Evolutionary conservation across 2,888 invertebrate genomes (phyloP).

Genomic region (Muschampia plurimacula): DNA sequence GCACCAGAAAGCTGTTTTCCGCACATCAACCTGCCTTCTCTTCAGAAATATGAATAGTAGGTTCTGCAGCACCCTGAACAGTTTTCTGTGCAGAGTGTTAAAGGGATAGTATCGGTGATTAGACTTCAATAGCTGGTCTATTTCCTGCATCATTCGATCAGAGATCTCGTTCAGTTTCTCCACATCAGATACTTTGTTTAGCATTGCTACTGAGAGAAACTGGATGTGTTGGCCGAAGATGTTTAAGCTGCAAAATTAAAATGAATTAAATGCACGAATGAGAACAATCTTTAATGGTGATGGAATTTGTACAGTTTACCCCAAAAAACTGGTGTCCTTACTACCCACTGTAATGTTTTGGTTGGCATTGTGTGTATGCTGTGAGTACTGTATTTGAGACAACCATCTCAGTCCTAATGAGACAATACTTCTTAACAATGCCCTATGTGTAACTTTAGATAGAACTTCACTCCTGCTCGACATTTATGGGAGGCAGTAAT

Average conservation of each 20-base stretch:
- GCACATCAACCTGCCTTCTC: slow-evolving; percentile 49
- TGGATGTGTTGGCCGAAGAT: slow-evolving; percentile 70
- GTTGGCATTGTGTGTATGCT: no score
- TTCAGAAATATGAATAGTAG: slow-evolving; percentile 61
- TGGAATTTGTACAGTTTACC: no score
- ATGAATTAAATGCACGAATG: background rate
- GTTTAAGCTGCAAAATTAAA: slow-evolving; percentile 58
- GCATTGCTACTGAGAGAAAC: slow-evolving; percentile 55
- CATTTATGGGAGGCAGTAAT: no score
- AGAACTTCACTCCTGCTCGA: no score
- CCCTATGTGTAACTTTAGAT: no score
- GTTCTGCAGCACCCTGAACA: slow-evolving; percentile 68
- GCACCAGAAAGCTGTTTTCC: slow-evolving; percentile 61
- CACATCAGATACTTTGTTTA: slow-evolving; percentile 59
- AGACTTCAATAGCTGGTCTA: slow-evolving; percentile 63
- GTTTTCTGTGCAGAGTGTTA: slow-evolving; percentile 67
- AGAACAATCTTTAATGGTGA: background rate
- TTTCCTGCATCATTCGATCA: slow-evolving; percentile 60
- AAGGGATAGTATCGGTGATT: slow-evolving; percentile 77
- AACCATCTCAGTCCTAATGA: no score
- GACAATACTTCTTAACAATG: no score
- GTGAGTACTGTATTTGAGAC: no score
- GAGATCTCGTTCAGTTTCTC: slow-evolving; percentile 56
- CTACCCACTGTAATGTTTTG: no score
- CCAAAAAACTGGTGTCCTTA: no score